Base-by-base conservation (phyloP, 2,888 invertebrate genomes). In the Nomada goodeniana region DNA sequence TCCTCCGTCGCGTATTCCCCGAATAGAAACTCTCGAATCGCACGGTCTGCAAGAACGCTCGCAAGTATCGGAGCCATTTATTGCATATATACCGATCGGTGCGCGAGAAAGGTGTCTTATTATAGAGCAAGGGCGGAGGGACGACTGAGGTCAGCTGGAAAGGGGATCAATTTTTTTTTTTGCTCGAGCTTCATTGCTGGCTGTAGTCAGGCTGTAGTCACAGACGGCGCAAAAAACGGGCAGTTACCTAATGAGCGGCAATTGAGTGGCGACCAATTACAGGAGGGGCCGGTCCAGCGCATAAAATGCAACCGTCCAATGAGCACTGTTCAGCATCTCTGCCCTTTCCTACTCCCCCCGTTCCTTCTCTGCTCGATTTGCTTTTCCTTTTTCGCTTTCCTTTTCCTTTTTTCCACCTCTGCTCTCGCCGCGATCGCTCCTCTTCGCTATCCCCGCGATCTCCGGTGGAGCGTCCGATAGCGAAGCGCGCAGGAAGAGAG, bases 251-350 rank as follows among this genome's bases (percentile, higher is more conserved):
- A 92, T 92, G 92, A 92, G 90, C 90, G 89, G 91, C 92, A 92
- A 92, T 92, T 92, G 92, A 92, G 92, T 89, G 91, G 89, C 91
- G 91, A 90, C 92, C 92, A 92, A 92, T 92, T 92, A 92, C 91
- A 91, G 91, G 88, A 89, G 90, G 86, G 90, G 90, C 91, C 83
- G 90, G 86, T 88, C 90, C 87, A 77, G 84, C 83, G 89, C 88
- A 86, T 86, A 86, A 89, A 88, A 90, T 90, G 87, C 85, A 88
- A 87, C 90, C 89, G 86, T 90, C 92, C 92, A 92, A 92, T 92
- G 90, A 89, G 89, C 90, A 88, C 87, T 85, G 85, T 87, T 88
- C 86, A 84, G 79, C 86, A 87, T 87, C 89, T 87, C 84, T 87
- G 81, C 85, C 85, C 83, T 86, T 84, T 86, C 82, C 75, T 72